Percentiles rank a stretch among this genome's conserved stretches.
Evolutionary conservation across 2,888 invertebrate species (phyloP).

Genomic region (Scaptomyza caliginosa): DNA sequence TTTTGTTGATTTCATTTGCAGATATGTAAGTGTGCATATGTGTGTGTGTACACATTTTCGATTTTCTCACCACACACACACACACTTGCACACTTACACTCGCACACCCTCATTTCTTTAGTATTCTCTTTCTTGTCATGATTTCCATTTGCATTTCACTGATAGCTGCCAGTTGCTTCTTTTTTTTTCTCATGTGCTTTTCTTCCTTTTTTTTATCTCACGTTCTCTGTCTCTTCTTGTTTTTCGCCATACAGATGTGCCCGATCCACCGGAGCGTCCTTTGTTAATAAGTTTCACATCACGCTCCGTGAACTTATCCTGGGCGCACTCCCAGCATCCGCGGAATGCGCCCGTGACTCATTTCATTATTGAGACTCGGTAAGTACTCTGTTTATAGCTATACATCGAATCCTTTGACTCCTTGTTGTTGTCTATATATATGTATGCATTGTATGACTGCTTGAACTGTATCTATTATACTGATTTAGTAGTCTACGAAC

Average conservation of each 20-base stretch:
- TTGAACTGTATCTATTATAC: neutral
- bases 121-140: constrained; percentile 57
- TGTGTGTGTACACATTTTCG: constrained; percentile 22
- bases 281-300: constrained; percentile 90
- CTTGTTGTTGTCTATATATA: too few species aligned
- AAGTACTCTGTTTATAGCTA: constrained; percentile 82
- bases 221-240: constrained; percentile 10
- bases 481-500: neutral
- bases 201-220: constrained; percentile 17
- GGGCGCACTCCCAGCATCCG: constrained; percentile 89
- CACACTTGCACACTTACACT: neutral
- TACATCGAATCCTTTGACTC: constrained; percentile 1
- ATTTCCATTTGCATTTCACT: constrained; percentile 72
- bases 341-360: constrained; percentile 89
- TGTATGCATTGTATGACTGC: neutral
- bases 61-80: constrained; percentile 34
- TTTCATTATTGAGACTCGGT: constrained; percentile 90
- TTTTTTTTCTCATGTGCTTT: constrained; percentile 51
- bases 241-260: constrained; percentile 85
- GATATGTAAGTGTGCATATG: constrained; percentile 23
- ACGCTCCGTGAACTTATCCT: constrained; percentile 89
- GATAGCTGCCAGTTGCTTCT: constrained; percentile 63
- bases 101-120: constrained; percentile 4
- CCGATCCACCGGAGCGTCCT: constrained; percentile 89
- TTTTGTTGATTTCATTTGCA: constrained; percentile 54